Evolutionary conservation across 2,888 invertebrate species (phyloP).

Genomic region (Drosophila percnosoma): DNA sequence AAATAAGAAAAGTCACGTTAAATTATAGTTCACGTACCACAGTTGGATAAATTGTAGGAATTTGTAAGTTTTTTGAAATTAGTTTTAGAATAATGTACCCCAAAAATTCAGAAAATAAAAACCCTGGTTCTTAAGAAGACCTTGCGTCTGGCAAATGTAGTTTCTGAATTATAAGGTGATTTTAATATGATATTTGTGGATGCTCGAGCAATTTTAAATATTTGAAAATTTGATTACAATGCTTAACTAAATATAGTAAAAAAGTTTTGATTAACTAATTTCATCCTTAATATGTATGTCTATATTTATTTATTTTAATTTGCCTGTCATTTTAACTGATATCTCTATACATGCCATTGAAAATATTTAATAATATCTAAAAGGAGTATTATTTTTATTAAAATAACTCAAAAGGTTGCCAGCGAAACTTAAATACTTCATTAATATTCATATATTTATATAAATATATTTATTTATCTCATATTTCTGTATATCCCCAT

Average conservation of each 20-base stretch:
- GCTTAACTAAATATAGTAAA: neutral
- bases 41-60: too few relatives aligned
- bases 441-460: neutral
- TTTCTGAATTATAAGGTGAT: neutral
- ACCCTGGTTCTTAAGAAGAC: too few relatives aligned
- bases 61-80: too few relatives aligned
- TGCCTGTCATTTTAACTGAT: neutral
- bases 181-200: neutral
- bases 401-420: neutral
- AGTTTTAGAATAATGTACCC: too few relatives aligned
- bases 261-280: too few relatives aligned
- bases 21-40: too few relatives aligned
- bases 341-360: neutral
- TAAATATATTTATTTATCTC: neutral
- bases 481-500: neutral
- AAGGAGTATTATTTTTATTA: neutral
- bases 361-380: neutral
- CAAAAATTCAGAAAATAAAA: too few relatives aligned
- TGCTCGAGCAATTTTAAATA: too few relatives aligned
- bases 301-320: neutral
- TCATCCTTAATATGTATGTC: neutral
- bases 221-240: neutral
- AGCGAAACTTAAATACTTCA: neutral
- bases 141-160: neutral
- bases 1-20: neutral